Percentiles rank a stretch among this genome's conserved stretches.
These are phyloP conservation scores for Staurois parvus DNA, from an alignment of 2,797 vertebrate genomes.

Conservation along the genomic window DNA sequence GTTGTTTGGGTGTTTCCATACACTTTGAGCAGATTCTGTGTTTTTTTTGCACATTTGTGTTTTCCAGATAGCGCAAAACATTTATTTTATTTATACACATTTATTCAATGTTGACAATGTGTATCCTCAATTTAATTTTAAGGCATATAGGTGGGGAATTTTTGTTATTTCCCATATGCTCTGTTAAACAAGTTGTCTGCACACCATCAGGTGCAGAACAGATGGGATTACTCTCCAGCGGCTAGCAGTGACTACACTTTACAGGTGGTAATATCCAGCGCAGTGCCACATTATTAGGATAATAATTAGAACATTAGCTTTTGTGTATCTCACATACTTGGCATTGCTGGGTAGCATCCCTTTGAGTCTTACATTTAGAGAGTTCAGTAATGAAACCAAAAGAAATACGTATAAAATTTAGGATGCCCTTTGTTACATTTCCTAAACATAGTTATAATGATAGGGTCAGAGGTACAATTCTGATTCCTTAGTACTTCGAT, in stretches of 20 bases:
- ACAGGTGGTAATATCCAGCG: slow-evolving; percentile 1
- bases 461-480: background rate
- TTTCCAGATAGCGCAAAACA: too few relatives aligned
- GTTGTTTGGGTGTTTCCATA: too few relatives aligned
- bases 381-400: slow-evolving; percentile 4
- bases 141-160: too few relatives aligned
- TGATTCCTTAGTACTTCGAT: background rate
- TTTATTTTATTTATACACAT: too few relatives aligned
- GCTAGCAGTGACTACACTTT: slow-evolving; percentile 13
- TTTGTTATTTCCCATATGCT: background rate
- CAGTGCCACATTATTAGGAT: background rate
- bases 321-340: slow-evolving; percentile 5
- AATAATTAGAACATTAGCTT: slow-evolving; percentile 21
- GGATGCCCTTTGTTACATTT: background rate
- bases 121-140: too few relatives aligned
- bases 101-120: too few relatives aligned
- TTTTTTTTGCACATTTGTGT: too few relatives aligned
- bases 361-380: background rate
- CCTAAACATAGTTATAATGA: background rate
- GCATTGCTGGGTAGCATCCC: background rate
- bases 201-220: background rate
- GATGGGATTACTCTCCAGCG: background rate
- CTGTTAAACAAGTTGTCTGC: background rate
- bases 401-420: background rate
- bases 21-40: too few relatives aligned